A percentile compares a stretch with the other conserved stretches of the same genome.
Evolutionary conservation across 2,888 invertebrate species (phyloP).

Genomic region (Chrysolina haemoptera): DNA sequence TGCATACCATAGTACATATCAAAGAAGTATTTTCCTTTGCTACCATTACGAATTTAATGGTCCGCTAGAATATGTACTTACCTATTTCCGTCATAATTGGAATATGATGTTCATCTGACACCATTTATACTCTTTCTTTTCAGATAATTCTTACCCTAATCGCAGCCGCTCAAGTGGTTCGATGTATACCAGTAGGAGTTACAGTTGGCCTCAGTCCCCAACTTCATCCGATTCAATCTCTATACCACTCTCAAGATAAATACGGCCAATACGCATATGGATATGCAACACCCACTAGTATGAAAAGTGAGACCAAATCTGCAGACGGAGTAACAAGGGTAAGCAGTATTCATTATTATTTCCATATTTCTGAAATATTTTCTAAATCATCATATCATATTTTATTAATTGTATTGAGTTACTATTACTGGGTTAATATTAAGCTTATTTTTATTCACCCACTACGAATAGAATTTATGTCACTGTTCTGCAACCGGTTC

Average conservation of each 20-base stretch:
- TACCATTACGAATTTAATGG: too few species aligned
- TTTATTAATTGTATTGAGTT: too few species aligned
- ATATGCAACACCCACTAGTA: constrained; percentile 77
- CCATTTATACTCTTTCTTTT: constrained; percentile 19
- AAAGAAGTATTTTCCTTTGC: too few species aligned
- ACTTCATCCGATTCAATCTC: constrained; percentile 66
- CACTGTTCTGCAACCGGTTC: too few species aligned
- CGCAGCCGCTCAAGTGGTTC: constrained; percentile 30
- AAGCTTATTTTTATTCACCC: too few species aligned
- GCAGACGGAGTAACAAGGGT: constrained; percentile 74
- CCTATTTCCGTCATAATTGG: too few species aligned
- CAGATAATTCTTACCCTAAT: constrained; percentile 34
- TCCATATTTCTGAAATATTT: too few species aligned
- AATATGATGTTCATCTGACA: not conserved
- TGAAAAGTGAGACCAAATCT: constrained; percentile 76
- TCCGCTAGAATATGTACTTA: too few species aligned
- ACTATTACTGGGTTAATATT: too few species aligned
- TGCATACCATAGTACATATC: too few species aligned
- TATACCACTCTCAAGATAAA: constrained; percentile 74
- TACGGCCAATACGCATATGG: constrained; percentile 75
- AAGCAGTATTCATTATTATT: not conserved
- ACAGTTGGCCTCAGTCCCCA: constrained; percentile 63
- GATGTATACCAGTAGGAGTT: constrained; percentile 64
- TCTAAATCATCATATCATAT: too few species aligned
- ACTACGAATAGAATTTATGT: too few species aligned